Base-by-base conservation (phyloP, 1,140 invertebrate species). In the Archivesica marissinica region DNA sequence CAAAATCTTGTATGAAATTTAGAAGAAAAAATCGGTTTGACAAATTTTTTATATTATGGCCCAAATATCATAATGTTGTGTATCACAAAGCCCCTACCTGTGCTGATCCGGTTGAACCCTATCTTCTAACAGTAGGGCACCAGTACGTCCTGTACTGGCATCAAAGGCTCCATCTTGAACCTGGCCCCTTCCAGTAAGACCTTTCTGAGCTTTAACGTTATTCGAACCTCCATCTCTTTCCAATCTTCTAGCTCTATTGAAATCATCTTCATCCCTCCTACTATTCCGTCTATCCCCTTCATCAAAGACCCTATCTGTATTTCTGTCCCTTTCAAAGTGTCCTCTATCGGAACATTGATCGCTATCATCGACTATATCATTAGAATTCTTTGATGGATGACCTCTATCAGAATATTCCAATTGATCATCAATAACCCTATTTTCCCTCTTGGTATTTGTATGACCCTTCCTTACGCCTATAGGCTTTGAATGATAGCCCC, bases 61-160 rank as follows among this genome's bases (percentile, higher is more conserved):
- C n/a, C n/a, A n/a, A n/a, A n/a, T n/a, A n/a, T n/a, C n/a, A n/a
- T n/a, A n/a, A n/a, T n/a, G n/a, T n/a, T n/a, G n/a, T n/a, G n/a
- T n/a, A n/a, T n/a, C n/a, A n/a, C n/a, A n/a, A n/a, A n/a, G n/a
- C n/a, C n/a, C n/a, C n/a, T n/a, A n/a, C n/a, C n/a, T n/a, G n/a
- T n/a, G n/a, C n/a, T n/a, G n/a, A n/a, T n/a, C n/a, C n/a, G n/a
- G 20, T 11, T 50, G 17, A 28, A 35, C 35, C 11, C 39, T 64
- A 30, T 79, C 76, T n/a, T 79, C 56, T 17, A 59, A 11, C 35
- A 79, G 50, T 25, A 79, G 15, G 17, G 76, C 76, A 23, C 76
- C 76, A 9, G 56, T 44, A 25, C 76, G 54, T 20, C 76, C 76
- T 20, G 23, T 64, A 25, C 30, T 17, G 17, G 35, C 9, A 13